Base-by-base conservation (phyloP, 2,797 vertebrate genomes). In the Ceyx erithaca region DNA sequence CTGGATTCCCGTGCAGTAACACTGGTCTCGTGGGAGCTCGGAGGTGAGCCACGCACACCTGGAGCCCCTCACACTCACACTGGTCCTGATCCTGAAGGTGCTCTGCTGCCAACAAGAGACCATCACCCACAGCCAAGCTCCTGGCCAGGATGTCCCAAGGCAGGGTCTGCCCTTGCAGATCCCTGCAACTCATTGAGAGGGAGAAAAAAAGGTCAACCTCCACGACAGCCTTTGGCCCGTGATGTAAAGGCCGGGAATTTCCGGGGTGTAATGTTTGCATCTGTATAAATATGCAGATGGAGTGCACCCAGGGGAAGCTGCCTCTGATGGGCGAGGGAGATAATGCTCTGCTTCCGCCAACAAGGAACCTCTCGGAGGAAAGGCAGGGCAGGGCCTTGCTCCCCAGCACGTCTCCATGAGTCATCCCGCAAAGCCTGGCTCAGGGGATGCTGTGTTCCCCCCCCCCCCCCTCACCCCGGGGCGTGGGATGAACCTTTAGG, bases 321-420 rank as follows among this genome's bases (percentile, higher is more conserved):
- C 91, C 87, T 89, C 63, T 6, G 71, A 80, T 86, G 95, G 81
- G 91, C 4, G 85, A 77, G 91, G 95, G 81, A 89, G 94, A 89
- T 94, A 92, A 93, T 87, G 68, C 64, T 31, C 52, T 0, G 48
- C 71, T 96, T 92, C 94, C 89, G 20, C 89, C 91, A 45, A 86
- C 13, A 12, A 14, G 28, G 88, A 71, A 76, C 8, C 33, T 35
- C 49, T 17, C 1, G 0, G 72, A 55, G 68, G 30, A 84, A 62
- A 48, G 59, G 48, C 71, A 67, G 7, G 52, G 89, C 87, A 69
- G 92, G 3, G 6, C 8, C 14, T 14, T 4, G 20, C 77, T 37
- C 61, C 16, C 66, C 15, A 2, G 83, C 66, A 14, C 3, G 5
- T 5, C 33, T 14, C 61, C 0, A 3, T 71, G 87, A 81, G 63